phyloP scores from a whole-genome alignment of 1,140 invertebrate species.

The Anagrus nilaparvatae region DNA sequence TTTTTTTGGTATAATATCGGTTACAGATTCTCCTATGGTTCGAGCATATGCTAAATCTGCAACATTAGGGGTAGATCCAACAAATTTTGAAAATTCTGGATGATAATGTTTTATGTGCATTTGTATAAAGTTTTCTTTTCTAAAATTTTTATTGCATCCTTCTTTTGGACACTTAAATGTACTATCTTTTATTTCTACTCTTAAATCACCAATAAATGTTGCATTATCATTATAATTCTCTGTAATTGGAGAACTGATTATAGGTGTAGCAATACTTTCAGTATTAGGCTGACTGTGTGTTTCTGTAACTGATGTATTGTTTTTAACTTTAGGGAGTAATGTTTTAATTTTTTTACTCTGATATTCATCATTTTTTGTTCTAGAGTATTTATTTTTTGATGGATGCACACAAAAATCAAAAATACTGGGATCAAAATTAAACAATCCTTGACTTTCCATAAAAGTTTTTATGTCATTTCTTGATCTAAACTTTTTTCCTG shows the following conservation, averaged over 20 bases:
- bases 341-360: too few species aligned
- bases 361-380: too few species aligned
- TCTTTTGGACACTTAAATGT: constrained; percentile 69
- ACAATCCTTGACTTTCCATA: not conserved
- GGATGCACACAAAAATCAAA: too few species aligned
- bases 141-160: constrained; percentile 76
- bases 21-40: constrained; percentile 50
- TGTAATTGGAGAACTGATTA: not conserved
- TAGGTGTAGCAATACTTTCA: not conserved
- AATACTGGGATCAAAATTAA: not conserved
- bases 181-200: constrained; percentile 60
- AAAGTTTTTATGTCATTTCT: not conserved
- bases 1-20: constrained; percentile 42
- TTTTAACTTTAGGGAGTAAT: too few species aligned
- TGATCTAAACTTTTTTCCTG: not conserved
- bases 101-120: constrained; percentile 92
- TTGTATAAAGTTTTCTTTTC: constrained; percentile 78
- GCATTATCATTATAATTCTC: constrained; percentile 17
- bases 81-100: constrained; percentile 61
- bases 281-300: too few species aligned
- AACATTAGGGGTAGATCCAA: constrained; percentile 73
- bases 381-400: too few species aligned
- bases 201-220: constrained; percentile 55
- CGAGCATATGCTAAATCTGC: constrained; percentile 72
- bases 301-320: too few species aligned